Evolutionary conservation across 1,140 invertebrate species (phyloP), one percentile per base, ranked within the genome.

Genomic region (Drosophila nigrodunni): DNA sequence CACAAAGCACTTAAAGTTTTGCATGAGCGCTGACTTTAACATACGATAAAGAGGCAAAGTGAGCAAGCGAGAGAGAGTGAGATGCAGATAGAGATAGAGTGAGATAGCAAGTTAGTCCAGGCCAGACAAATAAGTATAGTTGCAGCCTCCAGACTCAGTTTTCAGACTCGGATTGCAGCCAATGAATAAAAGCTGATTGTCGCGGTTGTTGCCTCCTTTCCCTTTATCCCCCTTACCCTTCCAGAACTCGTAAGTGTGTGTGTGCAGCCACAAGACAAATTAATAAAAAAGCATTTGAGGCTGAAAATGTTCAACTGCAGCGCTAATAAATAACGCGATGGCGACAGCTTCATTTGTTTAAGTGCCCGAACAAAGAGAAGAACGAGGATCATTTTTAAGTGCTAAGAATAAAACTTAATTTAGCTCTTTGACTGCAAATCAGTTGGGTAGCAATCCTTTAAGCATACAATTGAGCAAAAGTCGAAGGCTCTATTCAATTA

Each of bases 261-360:
- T 25, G 59, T 41, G 65, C 67, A 59, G 80, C 83, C 83, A 77
- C 85, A 83, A 79, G 72, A 85, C 80, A 88, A 88, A 88, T 88
- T 88, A 88, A 88, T 88, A 88, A 88, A 88, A 87, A 83, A 83
- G 77, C 80, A 89, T 88, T 88, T 88, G 77, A 88, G 83, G 85
- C 83, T 88, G 83, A 73, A 83, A 81, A 80, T 61, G 70, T 68
- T 83, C 65, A 82, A 57, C 80, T 79, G 80, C 80, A 79, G 55
- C 74, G 59, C 80, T 83, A 83, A 88, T 88, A 88, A 88, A 88
- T 88, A 89, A 88, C 80, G 70, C 85, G 77, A 69, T 50, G 77
- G 59, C 70, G 83, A 88, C 83, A 88, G 80, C 83, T 88, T 88
- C 83, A 88, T 88, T 88, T 88, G 85, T 83, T 88, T 80, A 89